Conservation (phyloP, 1,140 invertebrate genomes). For the Drosophila sturtevanti region DNA sequence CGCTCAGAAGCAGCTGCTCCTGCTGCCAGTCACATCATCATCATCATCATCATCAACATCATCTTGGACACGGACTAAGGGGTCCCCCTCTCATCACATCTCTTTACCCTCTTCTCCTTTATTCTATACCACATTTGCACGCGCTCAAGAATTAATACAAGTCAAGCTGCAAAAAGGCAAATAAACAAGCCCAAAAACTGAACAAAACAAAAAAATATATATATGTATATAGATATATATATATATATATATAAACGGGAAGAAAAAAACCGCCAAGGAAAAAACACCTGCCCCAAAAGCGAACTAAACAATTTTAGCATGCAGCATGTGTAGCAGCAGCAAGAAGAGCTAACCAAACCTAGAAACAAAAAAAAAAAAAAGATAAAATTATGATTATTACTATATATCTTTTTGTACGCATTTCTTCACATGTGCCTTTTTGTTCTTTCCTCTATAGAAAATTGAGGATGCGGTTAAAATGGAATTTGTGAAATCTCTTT, state of each 20-base stretch:
- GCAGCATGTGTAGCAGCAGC: slow-evolving; percentile 54
- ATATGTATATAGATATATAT: too few species aligned
- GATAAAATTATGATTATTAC: slow-evolving; percentile 51
- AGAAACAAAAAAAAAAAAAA: background rate
- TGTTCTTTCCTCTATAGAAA: slow-evolving; percentile 64
- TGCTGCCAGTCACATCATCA: slow-evolving; percentile 18
- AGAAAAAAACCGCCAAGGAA: slow-evolving; percentile 54
- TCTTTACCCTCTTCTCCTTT: background rate
- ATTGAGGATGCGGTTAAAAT: slow-evolving; percentile 74
- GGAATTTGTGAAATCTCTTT: slow-evolving; percentile 66
- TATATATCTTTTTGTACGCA: background rate
- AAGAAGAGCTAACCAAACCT: slow-evolving; percentile 20
- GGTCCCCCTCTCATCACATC: background rate
- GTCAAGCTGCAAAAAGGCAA: slow-evolving; percentile 66
- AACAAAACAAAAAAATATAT: slow-evolving; percentile 15
- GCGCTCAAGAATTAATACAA: slow-evolving; percentile 64
- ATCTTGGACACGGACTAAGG: background rate
- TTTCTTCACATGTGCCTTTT: slow-evolving; percentile 13
- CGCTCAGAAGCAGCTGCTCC: slow-evolving; percentile 51
- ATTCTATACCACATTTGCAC: slow-evolving; percentile 46
- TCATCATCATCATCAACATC: background rate
- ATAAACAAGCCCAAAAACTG: slow-evolving; percentile 37
- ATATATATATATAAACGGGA: too few species aligned
- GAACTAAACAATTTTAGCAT: background rate
- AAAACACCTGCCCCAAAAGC: slow-evolving; percentile 65